Percentiles rank a stretch among this genome's conserved stretches.
Conservation (phyloP, 2,797 vertebrate genomes). For the Lates japonicus region DNA sequence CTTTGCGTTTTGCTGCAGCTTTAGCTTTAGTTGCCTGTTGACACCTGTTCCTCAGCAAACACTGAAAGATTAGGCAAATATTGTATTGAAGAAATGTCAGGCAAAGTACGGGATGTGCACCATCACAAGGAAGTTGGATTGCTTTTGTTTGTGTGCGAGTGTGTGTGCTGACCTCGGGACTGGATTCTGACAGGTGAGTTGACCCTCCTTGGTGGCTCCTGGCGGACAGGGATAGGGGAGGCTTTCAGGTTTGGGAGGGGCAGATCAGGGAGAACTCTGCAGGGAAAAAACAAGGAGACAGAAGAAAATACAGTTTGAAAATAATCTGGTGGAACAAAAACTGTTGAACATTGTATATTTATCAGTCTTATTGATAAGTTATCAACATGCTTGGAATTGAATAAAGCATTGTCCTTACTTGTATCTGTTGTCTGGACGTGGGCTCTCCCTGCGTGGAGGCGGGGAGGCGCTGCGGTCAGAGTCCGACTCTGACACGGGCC, state of each 20-base stretch:
- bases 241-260: slow-evolving; percentile 55
- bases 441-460: slow-evolving; percentile 67
- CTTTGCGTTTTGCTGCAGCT: background rate
- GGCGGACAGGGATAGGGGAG: slow-evolving; percentile 75
- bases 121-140: background rate
- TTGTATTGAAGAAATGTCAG: background rate
- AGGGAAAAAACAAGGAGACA: background rate
- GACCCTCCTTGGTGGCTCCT: slow-evolving; percentile 74
- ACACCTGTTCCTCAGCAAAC: slow-evolving; percentile 24
- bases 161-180: slow-evolving; percentile 75
- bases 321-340: background rate
- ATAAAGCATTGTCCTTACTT: slow-evolving; percentile 72
- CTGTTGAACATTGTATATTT: background rate
- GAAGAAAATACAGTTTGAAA: background rate
- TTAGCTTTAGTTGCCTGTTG: background rate
- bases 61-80: slow-evolving; percentile 47
- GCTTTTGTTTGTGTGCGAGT: slow-evolving; percentile 4
- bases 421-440: slow-evolving; percentile 81
- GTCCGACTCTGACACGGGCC: slow-evolving; percentile 85
- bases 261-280: slow-evolving; percentile 85
- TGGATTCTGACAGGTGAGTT: slow-evolving; percentile 81
- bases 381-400: background rate
- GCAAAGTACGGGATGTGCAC: background rate
- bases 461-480: slow-evolving; percentile 83
- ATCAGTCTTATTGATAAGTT: background rate